Evolutionary conservation across 2,797 vertebrate genomes (phyloP).

Genomic region (Esox masquinongy): DNA sequence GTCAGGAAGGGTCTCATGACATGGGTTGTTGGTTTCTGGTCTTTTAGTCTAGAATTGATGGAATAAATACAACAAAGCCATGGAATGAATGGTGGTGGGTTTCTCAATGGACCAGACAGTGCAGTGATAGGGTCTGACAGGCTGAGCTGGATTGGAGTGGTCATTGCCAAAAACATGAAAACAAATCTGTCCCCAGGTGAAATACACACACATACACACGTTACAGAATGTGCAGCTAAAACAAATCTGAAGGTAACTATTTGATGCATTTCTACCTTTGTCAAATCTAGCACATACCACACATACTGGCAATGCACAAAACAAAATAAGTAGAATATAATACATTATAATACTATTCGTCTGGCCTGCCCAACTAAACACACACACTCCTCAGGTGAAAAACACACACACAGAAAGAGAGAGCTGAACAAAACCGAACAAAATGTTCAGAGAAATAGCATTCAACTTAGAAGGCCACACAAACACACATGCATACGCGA

Average conservation of each 20-base stretch:
- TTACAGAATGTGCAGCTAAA: neutral
- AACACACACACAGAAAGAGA: neutral
- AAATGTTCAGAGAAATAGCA: neutral
- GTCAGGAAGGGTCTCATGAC: too few species aligned
- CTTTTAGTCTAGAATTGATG: too few species aligned
- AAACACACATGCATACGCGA: neutral
- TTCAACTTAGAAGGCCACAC: neutral
- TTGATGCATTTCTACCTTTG: too few species aligned
- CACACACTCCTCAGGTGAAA: neutral
- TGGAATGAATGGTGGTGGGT: too few species aligned
- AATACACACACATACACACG: conserved; percentile 1
- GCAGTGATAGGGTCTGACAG: too few species aligned
- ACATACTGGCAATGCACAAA: neutral
- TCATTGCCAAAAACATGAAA: too few species aligned
- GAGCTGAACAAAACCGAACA: neutral
- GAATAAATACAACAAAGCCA: too few species aligned
- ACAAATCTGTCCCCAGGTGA: too few species aligned
- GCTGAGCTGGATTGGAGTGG: too few species aligned
- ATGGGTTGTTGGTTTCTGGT: too few species aligned
- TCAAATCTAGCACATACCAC: neutral
- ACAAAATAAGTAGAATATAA: neutral
- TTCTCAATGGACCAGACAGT: too few species aligned
- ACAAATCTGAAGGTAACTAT: neutral
- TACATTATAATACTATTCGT: neutral
- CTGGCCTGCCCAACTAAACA: neutral